Evolutionary conservation across 2,113 vertebrate species (phyloP), one percentile per base, ranked within the genome.

Genomic region (Ptilonorhynchus violaceus): DNA sequence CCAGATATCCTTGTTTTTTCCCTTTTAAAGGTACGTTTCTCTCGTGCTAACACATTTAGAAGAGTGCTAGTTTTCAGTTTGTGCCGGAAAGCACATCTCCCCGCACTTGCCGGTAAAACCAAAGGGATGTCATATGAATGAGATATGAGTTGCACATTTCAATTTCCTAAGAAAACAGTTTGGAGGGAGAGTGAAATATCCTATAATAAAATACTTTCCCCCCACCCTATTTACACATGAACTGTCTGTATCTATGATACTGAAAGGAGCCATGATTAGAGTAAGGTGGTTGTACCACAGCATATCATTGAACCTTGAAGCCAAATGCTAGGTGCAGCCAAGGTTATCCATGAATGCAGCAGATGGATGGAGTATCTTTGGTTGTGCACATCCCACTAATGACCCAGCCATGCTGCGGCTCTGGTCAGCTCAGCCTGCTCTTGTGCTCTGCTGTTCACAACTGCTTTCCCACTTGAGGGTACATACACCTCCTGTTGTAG

Each of bases 241-340:
- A n/a, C 28, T 66, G 6, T 47, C 77, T 49, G 13, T 47, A 56
- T 6, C 53, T 28, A 17, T 37, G 55, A 31, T 42, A 46, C 11
- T 28, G n/a, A 49, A 69, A 85, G 39, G 20, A 85, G 58, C 30
- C 17, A 20, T n/a, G 58, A 17, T 50, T 62, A 72, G 37, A 1
- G 1, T 12, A 17, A 63, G 15, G 31, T 3, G 11, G n/a, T 33
- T 22, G n/a, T 73, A 35, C 42, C 17, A 19, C 0, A 0, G 24
- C 2, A 1, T 63, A 31, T 58, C 47, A 14, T 77, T 37, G 30
- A 76, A 72, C 13, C 63, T 66, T 25, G 52, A 76, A 46, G n/a
- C 73, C 31, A 85, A 59, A 49, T 44, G 24, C 27, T 23, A 28
- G 49, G 20, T 76, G 52, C 23, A 68, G 55, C 23, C 42, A 68